phyloP scores from a whole-genome alignment of 2,797 vertebrate genomes.

The Enteromius mattozi region DNA sequence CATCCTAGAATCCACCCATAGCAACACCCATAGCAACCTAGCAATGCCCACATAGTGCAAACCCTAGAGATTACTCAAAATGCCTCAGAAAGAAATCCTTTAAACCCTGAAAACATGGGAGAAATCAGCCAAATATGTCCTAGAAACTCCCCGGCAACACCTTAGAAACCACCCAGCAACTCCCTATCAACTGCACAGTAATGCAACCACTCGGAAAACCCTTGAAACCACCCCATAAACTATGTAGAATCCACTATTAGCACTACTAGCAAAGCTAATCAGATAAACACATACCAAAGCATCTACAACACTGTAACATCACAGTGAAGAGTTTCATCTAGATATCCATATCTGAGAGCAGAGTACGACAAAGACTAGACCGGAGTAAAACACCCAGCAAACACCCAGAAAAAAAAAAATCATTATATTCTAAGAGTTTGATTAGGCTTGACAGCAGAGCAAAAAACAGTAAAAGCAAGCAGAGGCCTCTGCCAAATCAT shows the following conservation, averaged over 20 bases:
- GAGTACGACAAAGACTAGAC: background rate
- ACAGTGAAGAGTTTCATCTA: background rate
- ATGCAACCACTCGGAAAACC: background rate
- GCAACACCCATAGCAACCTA: background rate
- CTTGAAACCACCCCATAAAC: background rate
- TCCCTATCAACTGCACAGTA: background rate
- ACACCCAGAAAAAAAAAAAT: background rate
- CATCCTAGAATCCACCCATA: too few relatives aligned
- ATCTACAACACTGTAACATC: background rate
- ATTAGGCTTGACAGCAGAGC: slow-evolving; percentile 1
- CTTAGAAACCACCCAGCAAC: too few relatives aligned
- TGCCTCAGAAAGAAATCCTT: background rate
- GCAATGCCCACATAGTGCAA: background rate
- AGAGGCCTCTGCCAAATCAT: background rate
- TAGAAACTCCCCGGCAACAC: background rate
- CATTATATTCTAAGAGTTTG: background rate
- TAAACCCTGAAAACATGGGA: background rate
- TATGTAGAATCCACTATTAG: background rate
- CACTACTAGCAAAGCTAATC: background rate
- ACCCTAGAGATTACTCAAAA: background rate
- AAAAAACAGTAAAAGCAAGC: background rate
- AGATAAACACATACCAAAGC: background rate
- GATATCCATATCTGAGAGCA: background rate
- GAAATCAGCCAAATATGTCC: background rate
- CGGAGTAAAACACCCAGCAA: background rate